A percentile compares a stretch with the other conserved stretches of the same genome.
These are phyloP conservation scores for Drosophila nigrodunni DNA, from an alignment of 1,140 invertebrate species.

Conservation along the genomic window DNA sequence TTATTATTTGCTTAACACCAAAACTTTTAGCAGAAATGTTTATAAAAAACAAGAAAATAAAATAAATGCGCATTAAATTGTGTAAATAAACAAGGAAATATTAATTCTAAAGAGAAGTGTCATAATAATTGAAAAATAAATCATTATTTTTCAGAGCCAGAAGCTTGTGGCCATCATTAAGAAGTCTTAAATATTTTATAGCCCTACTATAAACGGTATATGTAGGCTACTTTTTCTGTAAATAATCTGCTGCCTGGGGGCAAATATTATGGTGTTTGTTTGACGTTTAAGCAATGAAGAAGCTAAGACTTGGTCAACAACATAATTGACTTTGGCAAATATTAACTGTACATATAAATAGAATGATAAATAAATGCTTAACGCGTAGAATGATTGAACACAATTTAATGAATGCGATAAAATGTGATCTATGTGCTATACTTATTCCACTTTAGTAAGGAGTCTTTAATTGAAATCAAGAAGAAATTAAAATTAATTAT, in stretches of 20 bases:
- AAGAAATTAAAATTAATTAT: slow-evolving; percentile 7
- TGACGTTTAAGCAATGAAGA: background rate
- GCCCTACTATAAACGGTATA: background rate
- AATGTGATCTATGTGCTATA: background rate
- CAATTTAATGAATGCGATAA: background rate
- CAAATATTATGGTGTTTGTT: slow-evolving; percentile 17
- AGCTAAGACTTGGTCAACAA: background rate
- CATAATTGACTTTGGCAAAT: slow-evolving; percentile 13
- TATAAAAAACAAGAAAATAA: too few relatives aligned
- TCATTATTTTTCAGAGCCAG: too few relatives aligned
- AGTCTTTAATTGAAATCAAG: slow-evolving; percentile 8
- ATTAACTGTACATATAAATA: background rate
- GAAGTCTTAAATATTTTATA: slow-evolving; percentile 14
- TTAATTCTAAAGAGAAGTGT: too few relatives aligned
- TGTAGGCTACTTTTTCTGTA: slow-evolving; percentile 2
- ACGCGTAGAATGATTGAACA: background rate
- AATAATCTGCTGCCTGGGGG: background rate
- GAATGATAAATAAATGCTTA: background rate
- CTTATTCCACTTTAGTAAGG: background rate
- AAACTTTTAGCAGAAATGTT: too few relatives aligned
- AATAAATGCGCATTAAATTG: too few relatives aligned
- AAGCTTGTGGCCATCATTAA: background rate
- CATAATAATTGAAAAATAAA: too few relatives aligned
- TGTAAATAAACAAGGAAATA: too few relatives aligned
- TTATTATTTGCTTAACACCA: too few relatives aligned